These are phyloP conservation scores for Philhelius pedissequus DNA, from an alignment of 2,888 invertebrate species.

Conservation along the genomic window DNA sequence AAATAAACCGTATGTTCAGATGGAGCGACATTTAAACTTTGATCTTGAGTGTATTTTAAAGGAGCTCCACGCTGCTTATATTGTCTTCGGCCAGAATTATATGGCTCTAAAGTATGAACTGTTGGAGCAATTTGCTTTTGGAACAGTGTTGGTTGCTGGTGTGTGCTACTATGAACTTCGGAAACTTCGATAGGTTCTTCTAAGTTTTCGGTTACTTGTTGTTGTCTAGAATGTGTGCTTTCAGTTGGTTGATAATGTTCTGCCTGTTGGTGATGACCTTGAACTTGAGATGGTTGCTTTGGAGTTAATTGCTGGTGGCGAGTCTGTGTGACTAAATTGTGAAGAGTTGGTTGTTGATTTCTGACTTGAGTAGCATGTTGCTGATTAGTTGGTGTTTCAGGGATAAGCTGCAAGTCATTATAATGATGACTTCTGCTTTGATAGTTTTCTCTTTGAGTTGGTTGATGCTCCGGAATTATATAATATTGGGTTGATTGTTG, in stretches of 20 bases:
- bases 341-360: background rate
- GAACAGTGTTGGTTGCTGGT: constrained; percentile 14
- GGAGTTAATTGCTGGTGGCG: constrained; percentile 9
- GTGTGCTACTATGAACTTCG: constrained; percentile 21
- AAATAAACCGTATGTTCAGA: constrained; percentile 75
- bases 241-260: background rate
- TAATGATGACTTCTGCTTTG: background rate
- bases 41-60: constrained; percentile 72
- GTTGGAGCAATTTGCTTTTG: constrained; percentile 11
- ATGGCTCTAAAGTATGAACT: constrained; percentile 16
- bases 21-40: constrained; percentile 74
- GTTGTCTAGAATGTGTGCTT: background rate
- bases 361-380: background rate
- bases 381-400: background rate
- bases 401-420: background rate
- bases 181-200: constrained; percentile 11
- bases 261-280: background rate
- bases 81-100: constrained; percentile 62
- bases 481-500: background rate
- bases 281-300: background rate
- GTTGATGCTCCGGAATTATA: background rate
- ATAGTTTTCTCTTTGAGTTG: background rate
- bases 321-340: constrained; percentile 34
- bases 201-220: background rate
- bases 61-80: constrained; percentile 50